Conservation (phyloP, 2,113 vertebrate genomes). For the Chroicocephalus ridibundus region DNA sequence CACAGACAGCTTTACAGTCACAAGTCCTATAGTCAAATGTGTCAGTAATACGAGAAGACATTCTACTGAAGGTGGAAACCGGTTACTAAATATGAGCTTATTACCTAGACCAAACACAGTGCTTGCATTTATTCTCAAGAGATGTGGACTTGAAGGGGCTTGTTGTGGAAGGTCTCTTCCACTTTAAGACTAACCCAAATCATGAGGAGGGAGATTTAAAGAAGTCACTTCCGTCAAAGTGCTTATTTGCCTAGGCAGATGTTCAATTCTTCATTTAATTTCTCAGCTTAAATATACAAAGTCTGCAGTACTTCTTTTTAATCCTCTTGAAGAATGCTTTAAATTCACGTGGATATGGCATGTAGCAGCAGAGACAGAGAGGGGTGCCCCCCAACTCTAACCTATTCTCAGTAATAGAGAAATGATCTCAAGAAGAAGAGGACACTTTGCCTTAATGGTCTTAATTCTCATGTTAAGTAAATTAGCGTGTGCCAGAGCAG, state of each 20-base stretch:
- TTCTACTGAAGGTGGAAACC: not conserved
- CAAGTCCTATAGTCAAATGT: not conserved
- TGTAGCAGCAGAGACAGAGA: not conserved
- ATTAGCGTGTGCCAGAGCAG: not conserved
- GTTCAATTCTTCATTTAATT: not conserved
- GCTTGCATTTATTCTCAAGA: not conserved
- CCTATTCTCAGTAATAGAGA: not conserved
- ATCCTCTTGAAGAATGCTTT: not conserved
- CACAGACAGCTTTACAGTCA: not conserved
- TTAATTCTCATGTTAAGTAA: not conserved
- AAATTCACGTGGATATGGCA: not conserved
- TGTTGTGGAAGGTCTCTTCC: not conserved
- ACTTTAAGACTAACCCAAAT: not conserved
- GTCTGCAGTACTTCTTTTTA: not conserved
- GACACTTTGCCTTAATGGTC: not conserved
- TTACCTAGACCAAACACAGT: not conserved
- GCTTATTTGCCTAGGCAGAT: not conserved
- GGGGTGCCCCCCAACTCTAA: not conserved
- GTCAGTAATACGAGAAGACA: not conserved
- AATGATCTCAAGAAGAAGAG: not conserved
- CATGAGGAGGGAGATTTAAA: not conserved
- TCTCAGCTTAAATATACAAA: not conserved
- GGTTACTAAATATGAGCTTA: not conserved
- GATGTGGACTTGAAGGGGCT: not conserved
- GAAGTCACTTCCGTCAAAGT: not conserved